Evolutionary conservation across 2,888 invertebrate genomes (phyloP).

Genomic region (Oasisia sp.): DNA sequence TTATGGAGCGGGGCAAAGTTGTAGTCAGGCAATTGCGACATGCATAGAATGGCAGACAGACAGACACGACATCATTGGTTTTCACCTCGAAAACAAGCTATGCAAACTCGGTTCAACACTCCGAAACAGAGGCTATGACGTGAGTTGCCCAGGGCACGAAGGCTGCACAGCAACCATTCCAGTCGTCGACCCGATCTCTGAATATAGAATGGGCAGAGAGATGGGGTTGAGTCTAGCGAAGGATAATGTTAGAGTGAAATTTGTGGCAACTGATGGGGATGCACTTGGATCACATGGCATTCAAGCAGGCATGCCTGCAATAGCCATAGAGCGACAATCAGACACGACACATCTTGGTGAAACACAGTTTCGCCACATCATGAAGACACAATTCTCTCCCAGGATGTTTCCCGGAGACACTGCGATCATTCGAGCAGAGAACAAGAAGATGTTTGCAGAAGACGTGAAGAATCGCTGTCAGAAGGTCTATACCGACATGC

Average conservation of each 20-base stretch:
- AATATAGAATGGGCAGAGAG: not conserved
- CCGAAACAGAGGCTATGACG: too few relatives aligned
- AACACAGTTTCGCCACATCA: not conserved
- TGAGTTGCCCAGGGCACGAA: too few relatives aligned
- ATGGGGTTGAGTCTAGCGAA: not conserved
- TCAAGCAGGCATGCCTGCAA: not conserved
- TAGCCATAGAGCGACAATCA: not conserved
- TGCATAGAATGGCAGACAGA: too few relatives aligned
- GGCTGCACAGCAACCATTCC: too few relatives aligned
- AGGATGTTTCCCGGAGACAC: not conserved
- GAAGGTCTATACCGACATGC: too few relatives aligned
- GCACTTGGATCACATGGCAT: not conserved
- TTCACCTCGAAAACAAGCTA: too few relatives aligned
- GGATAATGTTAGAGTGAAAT: not conserved
- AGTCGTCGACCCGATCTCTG: not conserved
- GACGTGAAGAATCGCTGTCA: not conserved
- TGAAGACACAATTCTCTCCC: not conserved
- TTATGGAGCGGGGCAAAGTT: too few relatives aligned
- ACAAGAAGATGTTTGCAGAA: not conserved
- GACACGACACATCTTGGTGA: constrained; percentile 20
- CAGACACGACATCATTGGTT: too few relatives aligned
- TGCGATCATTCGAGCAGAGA: not conserved
- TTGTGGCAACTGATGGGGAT: constrained; percentile 19
- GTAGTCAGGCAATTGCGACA: too few relatives aligned
- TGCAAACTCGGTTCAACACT: too few relatives aligned